Conservation (phyloP, 2,888 invertebrate species). For the Hofmannophila pseudospretella region DNA sequence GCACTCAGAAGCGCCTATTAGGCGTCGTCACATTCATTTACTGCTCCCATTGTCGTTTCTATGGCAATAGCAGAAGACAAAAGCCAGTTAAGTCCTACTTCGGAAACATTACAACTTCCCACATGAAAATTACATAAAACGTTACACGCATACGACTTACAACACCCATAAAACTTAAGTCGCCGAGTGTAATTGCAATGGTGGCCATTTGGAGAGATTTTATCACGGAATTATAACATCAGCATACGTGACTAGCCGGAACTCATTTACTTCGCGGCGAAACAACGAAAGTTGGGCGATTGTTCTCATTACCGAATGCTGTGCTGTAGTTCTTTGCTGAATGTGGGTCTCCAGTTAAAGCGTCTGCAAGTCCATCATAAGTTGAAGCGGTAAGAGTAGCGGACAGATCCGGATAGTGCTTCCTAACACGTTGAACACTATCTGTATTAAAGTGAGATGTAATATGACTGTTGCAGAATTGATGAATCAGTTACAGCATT, state of each 20-base stretch:
- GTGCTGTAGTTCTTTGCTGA: constrained; percentile 5
- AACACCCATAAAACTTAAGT: constrained; percentile 34
- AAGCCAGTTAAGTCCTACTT: background rate
- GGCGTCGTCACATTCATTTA: too few relatives aligned
- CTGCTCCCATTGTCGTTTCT: too few relatives aligned
- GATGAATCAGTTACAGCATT: too few relatives aligned
- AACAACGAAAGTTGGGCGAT: constrained; percentile 27
- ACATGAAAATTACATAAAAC: constrained; percentile 27
- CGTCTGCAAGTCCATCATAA: background rate
- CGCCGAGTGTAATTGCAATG: constrained; percentile 32
- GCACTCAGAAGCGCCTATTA: too few relatives aligned
- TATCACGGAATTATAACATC: constrained; percentile 43
- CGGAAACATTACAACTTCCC: constrained; percentile 5
- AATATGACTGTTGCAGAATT: too few relatives aligned
- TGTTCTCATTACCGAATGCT: constrained; percentile 7
- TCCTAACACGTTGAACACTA: too few relatives aligned
- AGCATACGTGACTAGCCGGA: constrained; percentile 32
- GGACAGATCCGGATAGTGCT: too few relatives aligned
- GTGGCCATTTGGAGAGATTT: constrained; percentile 34
- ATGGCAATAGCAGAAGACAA: too few relatives aligned
- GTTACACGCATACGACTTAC: constrained; percentile 24
- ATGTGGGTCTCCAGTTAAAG: background rate
- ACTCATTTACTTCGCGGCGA: constrained; percentile 22
- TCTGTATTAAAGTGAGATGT: too few relatives aligned
- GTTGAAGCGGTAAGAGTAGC: too few relatives aligned